Base-by-base conservation (phyloP, 1,140 invertebrate species). In the Vollenhovia emeryi region DNA sequence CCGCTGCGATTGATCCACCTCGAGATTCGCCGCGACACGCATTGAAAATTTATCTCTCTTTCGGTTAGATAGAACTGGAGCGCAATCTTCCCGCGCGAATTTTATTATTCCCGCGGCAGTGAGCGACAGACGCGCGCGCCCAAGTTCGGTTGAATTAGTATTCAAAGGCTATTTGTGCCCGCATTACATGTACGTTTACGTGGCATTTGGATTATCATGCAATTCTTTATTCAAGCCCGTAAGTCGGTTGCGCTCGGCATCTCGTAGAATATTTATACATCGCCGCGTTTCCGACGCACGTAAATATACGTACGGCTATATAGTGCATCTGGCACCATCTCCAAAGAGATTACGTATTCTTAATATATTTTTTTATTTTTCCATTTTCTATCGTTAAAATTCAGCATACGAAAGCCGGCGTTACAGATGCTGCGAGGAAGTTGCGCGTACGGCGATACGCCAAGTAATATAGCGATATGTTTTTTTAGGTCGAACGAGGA, bases 401-500 rank as follows among this genome's bases (percentile, higher is more conserved):
- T 71, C 13, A 8, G 8, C 1, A 18, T 1, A 68, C 4, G 1
- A 55, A 33, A 30, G 18, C 24, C 9, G 21, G 9, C 40, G 24
- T 13, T 69, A 30, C 15, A 27, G 15, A n/a, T 40, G 30, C 27
- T 33, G 3, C n/a, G 18, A 8, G 33, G 30, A 60, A 4, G 5
- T 30, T 40, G 36, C 40, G 4, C 6, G n/a, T 48, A 27, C 18
- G 48, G 13, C 11, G 33, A 18, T 36, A 11, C 5, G 40, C 24
- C 11, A 27, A 33, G 6, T 68, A 52, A 87, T 62, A 40, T 33
- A 43, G 45, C 52, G n/a, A 43, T 75, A 27, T 27, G 50, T 69
- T 88, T 80, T 93, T 92, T 50, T 89, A 94, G 94, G 85, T 93
- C 93, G 30, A 90, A 92, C 87, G 91, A 93, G 85, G 92, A 95